Base-by-base conservation (phyloP, 2,797 vertebrate genomes). In the Merluccius polli region DNA sequence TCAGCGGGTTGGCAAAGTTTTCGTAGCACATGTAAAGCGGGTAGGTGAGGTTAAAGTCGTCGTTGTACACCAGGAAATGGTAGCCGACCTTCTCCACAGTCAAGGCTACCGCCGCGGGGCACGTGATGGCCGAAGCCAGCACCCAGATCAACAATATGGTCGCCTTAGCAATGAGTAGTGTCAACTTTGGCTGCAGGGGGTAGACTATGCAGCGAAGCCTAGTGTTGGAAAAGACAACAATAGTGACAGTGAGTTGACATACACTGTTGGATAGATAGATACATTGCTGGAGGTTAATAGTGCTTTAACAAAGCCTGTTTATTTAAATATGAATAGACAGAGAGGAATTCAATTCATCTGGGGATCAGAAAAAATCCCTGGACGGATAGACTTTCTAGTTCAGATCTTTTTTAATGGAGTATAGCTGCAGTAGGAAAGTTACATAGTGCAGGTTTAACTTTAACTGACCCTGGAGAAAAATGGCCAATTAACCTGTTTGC, bases 171-270 rank as follows among this genome's bases (percentile, higher is more conserved):
- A 94, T 86, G 32, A 88, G 73, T 16, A 93, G 52, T 31, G 90
- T 92, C n/a, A 92, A 81, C 83, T 94, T 95, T 71, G 93, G 90
- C 68, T 93, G 89, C 29, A 95, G 92, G 59, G 94, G 94, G 77
- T 89, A 94, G n/a, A 95, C 90, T 11, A 95, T 93, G 78, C 93
- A 95, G 29, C 91, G 93, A 82, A 95, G 95, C 89, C 95, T 94
- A 31, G 80, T 7, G 29, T 70, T 3, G 31, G 4, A 73, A 15
- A 72, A 30, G 33, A 75, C 12, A 13, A 77, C 65, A 76, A 36
- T 2, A 4, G 11, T 36, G 15, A 48, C 16, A 21, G 44, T 48
- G n/a, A n/a, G n/a, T n/a, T n/a, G n/a, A n/a, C 44, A 15, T 48
- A 18, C 44, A 21, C 44, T 44, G 13, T 44, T 16, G 5, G 15